These are phyloP conservation scores for Tridacna gigas DNA, from an alignment of 2,888 invertebrate genomes.

Conservation along the genomic window DNA sequence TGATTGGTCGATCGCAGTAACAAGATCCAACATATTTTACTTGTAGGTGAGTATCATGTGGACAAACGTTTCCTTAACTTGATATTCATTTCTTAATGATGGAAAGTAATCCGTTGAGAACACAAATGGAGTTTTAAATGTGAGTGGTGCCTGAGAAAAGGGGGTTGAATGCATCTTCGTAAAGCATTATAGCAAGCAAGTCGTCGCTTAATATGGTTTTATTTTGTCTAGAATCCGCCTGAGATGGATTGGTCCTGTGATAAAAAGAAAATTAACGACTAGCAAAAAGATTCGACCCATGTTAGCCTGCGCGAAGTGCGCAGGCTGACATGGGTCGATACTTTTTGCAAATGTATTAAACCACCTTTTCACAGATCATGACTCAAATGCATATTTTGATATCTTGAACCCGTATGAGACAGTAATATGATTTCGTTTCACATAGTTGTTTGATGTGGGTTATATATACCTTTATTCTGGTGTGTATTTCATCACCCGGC, in stretches of 20 bases:
- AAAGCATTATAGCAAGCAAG: too few relatives aligned
- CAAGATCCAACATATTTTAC: not conserved
- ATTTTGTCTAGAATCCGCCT: too few relatives aligned
- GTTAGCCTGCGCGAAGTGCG: not conserved
- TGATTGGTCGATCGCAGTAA: not conserved
- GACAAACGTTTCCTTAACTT: not conserved
- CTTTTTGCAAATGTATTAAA: not conserved
- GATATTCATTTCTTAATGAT: not conserved
- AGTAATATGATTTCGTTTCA: constrained; percentile 16
- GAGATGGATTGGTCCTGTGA: too few relatives aligned
- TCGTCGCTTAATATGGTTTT: too few relatives aligned
- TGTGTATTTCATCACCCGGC: too few relatives aligned
- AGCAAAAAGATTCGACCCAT: not conserved
- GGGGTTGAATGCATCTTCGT: too few relatives aligned
- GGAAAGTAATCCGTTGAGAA: constrained; percentile 22
- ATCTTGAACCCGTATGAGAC: constrained; percentile 1
- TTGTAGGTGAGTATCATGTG: not conserved
- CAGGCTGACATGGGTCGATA: not conserved
- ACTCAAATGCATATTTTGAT: not conserved
- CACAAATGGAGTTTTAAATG: not conserved
- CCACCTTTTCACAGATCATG: not conserved
- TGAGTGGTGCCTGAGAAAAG: too few relatives aligned
- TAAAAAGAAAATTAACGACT: too few relatives aligned
- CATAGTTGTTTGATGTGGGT: constrained; percentile 6
- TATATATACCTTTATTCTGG: not conserved